phyloP scores from a whole-genome alignment of 1,140 invertebrate genomes.

The Drosophila trapezifrons region DNA sequence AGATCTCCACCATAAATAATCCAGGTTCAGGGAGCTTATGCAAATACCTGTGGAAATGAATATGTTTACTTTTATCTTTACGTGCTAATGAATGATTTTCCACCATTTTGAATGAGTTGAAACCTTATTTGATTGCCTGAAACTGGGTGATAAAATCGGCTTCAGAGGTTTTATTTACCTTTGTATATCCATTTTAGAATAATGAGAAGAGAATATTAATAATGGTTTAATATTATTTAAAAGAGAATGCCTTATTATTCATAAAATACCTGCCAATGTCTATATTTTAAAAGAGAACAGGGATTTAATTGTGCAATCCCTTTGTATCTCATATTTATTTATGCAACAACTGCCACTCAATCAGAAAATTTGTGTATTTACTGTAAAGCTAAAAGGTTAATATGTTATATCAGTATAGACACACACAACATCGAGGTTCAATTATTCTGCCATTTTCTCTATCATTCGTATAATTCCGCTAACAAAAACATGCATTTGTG shows the following conservation, averaged over 20 bases:
- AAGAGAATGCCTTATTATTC: not conserved
- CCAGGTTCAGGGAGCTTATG: not conserved
- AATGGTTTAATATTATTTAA: no score
- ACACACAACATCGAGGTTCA: not conserved
- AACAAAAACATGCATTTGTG: not conserved
- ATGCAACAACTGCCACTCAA: not conserved
- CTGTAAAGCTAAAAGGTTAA: constrained; percentile 6
- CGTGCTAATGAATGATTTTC: not conserved
- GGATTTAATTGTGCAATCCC: not conserved
- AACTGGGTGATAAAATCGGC: not conserved
- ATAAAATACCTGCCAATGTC: no score
- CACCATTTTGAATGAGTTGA: constrained; percentile 20
- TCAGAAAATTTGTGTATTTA: not conserved
- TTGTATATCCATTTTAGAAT: no score
- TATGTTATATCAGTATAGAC: constrained; percentile 3
- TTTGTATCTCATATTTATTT: not conserved
- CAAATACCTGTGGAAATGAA: not conserved
- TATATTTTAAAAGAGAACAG: no score
- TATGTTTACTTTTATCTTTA: not conserved
- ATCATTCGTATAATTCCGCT: not conserved
- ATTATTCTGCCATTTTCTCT: constrained; percentile 5
- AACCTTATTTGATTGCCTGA: not conserved
- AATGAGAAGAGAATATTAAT: no score
- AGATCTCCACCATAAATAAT: constrained; percentile 27
- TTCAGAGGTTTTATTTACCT: no score